Base-by-base conservation (phyloP, 2,797 vertebrate species). In the Rhynchotus rufescens region DNA sequence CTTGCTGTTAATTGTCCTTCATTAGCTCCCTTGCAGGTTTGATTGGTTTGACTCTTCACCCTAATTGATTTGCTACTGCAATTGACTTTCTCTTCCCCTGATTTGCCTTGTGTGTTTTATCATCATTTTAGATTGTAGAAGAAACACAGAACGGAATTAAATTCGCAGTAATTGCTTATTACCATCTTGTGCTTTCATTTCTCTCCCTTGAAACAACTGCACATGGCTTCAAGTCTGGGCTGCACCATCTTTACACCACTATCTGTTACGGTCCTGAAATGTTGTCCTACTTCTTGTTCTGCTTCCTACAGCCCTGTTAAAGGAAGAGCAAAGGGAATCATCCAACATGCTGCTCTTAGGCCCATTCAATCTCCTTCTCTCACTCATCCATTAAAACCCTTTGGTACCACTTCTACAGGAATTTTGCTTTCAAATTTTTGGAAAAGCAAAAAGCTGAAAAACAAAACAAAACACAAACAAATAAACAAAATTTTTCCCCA, bases 1-100 rank as follows among this genome's bases (percentile, higher is more conserved):
- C 59, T 69, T 93, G 82, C 89, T 92, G 80, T 57, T 96, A 95
- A 96, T 94, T 95, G 95, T 93, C 94, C 89, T 95, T 95, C 92
- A 92, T 94, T 95, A 95, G 92, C 85, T 95, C 92, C 94, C 91
- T 91, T 94, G 85, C 94, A 92, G 75, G 74, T 89, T 92, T 95
- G 92, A 96, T 95, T 95, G 87, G 87, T 95, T 96, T 94, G 95
- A 95, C 92, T 96, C 86, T 92, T 96, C 86, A 95, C 77, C 77
- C 80, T 95, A 95, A 95, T 96, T 95, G 93, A 95, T 96, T 96
- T 93, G 87, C 85, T 89, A 86, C 94, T 91, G 85, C 94, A 94
- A 95, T 96, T 91, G 93, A 95, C 92, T 94, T 96, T 93, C 93
- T 84, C 83, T 91, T 95, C 80, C 62, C 73, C 88, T 92, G 94